Evolutionary conservation across 2,113 vertebrate species (phyloP).

Genomic region (Xenopus tropicalis): DNA sequence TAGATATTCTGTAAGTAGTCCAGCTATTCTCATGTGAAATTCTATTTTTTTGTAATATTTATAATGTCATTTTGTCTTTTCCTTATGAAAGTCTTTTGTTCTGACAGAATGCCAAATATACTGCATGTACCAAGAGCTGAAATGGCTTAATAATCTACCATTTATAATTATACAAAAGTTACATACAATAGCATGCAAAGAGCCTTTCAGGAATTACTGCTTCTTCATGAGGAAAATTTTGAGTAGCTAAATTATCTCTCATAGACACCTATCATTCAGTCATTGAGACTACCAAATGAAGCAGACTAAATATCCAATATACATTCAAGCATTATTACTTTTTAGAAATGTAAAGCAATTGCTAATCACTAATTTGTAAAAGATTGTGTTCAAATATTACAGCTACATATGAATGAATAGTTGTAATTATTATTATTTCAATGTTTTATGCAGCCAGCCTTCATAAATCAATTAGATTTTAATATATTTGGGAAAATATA

Average conservation of each 20-base stretch:
- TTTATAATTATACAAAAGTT: conserved; percentile 3
- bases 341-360: conserved; percentile 19
- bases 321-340: conserved; percentile 16
- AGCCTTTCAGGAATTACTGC: conserved; percentile 20
- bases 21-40: too few relatives aligned
- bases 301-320: conserved; percentile 29
- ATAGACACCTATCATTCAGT: conserved; percentile 38
- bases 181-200: conserved; percentile 15
- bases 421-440: neutral
- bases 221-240: conserved; percentile 43
- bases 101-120: neutral
- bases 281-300: conserved; percentile 34
- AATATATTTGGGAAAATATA: neutral
- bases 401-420: neutral
- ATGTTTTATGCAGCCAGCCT: neutral
- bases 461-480: neutral
- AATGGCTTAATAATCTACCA: conserved; percentile 1
- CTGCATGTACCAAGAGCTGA: neutral
- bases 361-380: conserved; percentile 19
- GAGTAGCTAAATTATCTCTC: conserved; percentile 27
- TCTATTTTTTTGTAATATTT: neutral
- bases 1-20: too few relatives aligned
- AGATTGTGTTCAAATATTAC: neutral
- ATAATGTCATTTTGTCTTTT: neutral
- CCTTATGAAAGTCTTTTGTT: neutral